A percentile compares a stretch with the other conserved stretches of the same genome.
phyloP scores from a whole-genome alignment of 2,113 vertebrate species.

The Polypterus bichir region DNA sequence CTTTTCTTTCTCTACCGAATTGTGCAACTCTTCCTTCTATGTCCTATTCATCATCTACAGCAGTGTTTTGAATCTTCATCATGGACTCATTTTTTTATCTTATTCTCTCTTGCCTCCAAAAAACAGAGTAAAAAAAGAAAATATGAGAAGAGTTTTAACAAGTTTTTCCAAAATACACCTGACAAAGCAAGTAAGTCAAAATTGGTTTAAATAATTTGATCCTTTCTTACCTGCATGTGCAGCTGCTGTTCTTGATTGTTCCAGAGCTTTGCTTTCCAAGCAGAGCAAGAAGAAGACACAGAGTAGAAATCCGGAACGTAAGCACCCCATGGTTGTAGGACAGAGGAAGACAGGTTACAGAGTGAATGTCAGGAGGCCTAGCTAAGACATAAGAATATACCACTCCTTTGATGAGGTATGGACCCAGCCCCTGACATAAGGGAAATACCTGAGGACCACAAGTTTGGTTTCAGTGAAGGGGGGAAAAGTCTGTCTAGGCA shows the following conservation, averaged over 20 bases:
- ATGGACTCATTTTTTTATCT: too few species aligned
- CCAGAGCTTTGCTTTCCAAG: not conserved
- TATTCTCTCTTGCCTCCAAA: too few species aligned
- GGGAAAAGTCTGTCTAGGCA: not conserved
- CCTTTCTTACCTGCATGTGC: not conserved
- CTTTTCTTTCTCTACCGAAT: too few species aligned
- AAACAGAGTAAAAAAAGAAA: too few species aligned
- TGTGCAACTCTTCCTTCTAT: too few species aligned
- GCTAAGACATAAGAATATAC: not conserved
- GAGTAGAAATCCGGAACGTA: not conserved
- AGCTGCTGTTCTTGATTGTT: not conserved
- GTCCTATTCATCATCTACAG: too few species aligned
- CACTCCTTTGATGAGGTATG: not conserved
- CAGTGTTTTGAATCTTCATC: too few species aligned
- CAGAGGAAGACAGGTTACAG: slow-evolving; percentile 2
- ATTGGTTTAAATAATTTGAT: too few species aligned
- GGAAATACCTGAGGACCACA: not conserved
- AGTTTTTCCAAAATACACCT: too few species aligned
- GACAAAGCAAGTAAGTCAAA: too few species aligned
- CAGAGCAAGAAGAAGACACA: not conserved
- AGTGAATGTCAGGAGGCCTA: slow-evolving; percentile 2
- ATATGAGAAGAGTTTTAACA: too few species aligned
- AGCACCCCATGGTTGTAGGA: not conserved
- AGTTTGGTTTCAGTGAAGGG: not conserved
- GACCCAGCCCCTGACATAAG: not conserved